phyloP scores from a whole-genome alignment of 1,140 invertebrate genomes.

The Eriosoma lanigerum region DNA sequence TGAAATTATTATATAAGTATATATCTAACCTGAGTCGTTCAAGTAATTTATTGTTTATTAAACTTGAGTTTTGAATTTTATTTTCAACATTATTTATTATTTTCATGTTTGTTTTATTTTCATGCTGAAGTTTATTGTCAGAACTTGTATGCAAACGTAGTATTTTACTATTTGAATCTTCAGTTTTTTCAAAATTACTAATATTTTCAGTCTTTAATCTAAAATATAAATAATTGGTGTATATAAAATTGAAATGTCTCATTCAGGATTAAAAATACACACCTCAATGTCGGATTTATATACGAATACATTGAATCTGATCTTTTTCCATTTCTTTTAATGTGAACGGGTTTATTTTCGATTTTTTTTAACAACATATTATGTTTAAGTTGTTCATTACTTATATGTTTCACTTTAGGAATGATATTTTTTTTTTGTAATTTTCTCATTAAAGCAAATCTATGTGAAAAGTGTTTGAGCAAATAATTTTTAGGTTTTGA shows the following conservation, averaged over 20 bases:
- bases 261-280: background rate
- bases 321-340: conserved; percentile 17
- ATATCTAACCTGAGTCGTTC: background rate
- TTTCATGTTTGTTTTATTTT: conserved; percentile 26
- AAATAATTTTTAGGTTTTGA: conserved; percentile 19
- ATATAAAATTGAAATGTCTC: background rate
- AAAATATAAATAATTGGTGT: background rate
- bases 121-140: conserved; percentile 8
- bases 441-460: conserved; percentile 41
- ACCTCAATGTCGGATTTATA: conserved; percentile 37
- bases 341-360: background rate
- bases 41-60: conserved; percentile 21
- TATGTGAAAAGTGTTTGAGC: conserved; percentile 33
- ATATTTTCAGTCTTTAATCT: background rate
- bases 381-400: conserved; percentile 10
- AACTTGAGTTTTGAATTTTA: conserved; percentile 27
- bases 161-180: background rate
- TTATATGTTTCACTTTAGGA: conserved; percentile 8
- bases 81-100: conserved; percentile 8
- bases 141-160: background rate
- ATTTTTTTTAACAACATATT: background rate
- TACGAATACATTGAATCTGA: conserved; percentile 38
- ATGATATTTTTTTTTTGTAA: conserved; percentile 22
- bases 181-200: background rate
- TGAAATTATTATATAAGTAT: background rate